Evolutionary conservation across 2,113 vertebrate species (phyloP), one percentile per base, ranked within the genome.

Genomic region (Halichoerus grypus): DNA sequence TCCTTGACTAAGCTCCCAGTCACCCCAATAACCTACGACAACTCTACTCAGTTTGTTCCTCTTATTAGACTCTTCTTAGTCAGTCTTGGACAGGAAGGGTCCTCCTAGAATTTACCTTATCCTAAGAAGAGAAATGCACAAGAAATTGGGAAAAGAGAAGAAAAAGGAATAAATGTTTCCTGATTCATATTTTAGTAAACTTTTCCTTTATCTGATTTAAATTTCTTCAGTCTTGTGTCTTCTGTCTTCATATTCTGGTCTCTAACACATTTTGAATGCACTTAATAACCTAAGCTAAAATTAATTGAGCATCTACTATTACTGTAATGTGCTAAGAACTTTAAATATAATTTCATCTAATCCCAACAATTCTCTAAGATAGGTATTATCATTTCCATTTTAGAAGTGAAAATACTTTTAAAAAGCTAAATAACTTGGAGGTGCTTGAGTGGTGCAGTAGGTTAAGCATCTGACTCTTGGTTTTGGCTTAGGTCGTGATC

Each of bases 1-100:
- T 90, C 89, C 71, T 95, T 26, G 91, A 96, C 74, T 98, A 98
- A 98, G 98, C 98, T 98, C 80, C 97, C 95, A 98, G 88, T 95
- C 94, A 98, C 91, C 93, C 97, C 26, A 65, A 97, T 88, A 97
- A 98, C 82, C 97, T 95, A 67, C 85, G 72, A 92, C 97, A 97
- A 85, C 7, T 21, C 55, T 61, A 67, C n/a, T 86, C 61, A 81
- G 36, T 76, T 59, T 59, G 16, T 63, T 91, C 79, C 72, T 77
- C 87, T 88, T 94, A 90, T 12, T n/a, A 53, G 16, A 74, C 26
- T 28, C 79, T 88, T 51, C 31, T 96, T 76, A 94, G 86, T 59
- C 61, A 28, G 53, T 7, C 53, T 84, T 82, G 24, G 57, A 88
- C n/a, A 91, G 57, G 65, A 92, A 90, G 24, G 28, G 15, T 93